phyloP scores from a whole-genome alignment of 2,113 vertebrate genomes.

The Neodontobutis hainanensis region DNA sequence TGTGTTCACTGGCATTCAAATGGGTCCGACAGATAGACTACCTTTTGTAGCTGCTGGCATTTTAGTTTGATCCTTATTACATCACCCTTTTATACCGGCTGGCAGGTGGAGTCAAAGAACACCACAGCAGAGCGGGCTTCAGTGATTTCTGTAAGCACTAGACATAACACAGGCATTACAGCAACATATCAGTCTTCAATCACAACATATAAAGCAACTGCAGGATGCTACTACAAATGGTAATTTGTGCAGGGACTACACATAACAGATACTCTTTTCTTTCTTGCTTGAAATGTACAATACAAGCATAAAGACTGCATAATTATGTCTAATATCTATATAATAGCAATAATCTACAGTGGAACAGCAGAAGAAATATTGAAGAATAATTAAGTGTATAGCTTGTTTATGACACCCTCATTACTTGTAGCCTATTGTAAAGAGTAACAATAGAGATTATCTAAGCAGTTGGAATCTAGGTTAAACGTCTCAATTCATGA shows the following conservation, averaged over 20 bases:
- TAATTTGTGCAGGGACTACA: neutral
- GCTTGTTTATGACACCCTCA: neutral
- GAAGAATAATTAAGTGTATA: neutral
- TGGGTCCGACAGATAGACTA: conserved; percentile 30
- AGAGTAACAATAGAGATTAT: conserved; percentile 58
- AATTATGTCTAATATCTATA: too few relatives aligned
- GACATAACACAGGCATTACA: neutral
- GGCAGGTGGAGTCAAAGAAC: neutral
- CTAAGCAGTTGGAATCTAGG: conserved; percentile 41
- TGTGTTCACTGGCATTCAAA: conserved; percentile 49
- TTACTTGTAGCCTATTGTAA: neutral
- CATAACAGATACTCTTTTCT: too few relatives aligned
- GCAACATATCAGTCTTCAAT: conserved; percentile 1
- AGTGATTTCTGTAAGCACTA: neutral
- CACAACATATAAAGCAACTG: neutral
- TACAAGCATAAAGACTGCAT: too few relatives aligned
- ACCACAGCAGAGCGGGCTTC: neutral
- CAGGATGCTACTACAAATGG: neutral
- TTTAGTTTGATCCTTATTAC: conserved; percentile 41
- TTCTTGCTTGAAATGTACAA: too few relatives aligned
- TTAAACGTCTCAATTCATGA: conserved; percentile 38
- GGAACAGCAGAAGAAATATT: neutral
- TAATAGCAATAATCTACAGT: too few relatives aligned
- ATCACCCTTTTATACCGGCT: conserved; percentile 46
- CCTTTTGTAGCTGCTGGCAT: conserved; percentile 10